Evolutionary conservation across 2,113 vertebrate species (phyloP), one percentile per base, ranked within the genome.

Genomic region (Cyprinodon variegatus): DNA sequence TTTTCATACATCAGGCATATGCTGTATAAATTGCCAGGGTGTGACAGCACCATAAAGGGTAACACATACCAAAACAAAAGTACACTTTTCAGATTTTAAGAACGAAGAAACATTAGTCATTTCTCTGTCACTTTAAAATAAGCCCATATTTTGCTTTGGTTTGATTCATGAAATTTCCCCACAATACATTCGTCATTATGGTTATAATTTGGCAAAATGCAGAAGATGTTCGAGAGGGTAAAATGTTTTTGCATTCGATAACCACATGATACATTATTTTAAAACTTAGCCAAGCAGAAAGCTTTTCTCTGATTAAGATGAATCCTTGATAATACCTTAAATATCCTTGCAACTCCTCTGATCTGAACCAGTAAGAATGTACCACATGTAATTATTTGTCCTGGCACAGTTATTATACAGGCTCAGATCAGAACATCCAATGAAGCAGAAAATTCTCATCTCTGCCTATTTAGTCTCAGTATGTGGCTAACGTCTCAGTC

Each of bases 401-500:
- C 53, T 70, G 65, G 50, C 50, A 63, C 72, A 68, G 68, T 71
- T 67, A 48, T 43, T 36, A 22, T 40, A 20, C 72, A 11, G 43
- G 50, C 50, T 72, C 53, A 65, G 59, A 77, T 75, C 74, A 78
- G 22, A 68, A 78, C 46, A 74, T 46, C 29, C 15, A 3, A 17
- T 64, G 74, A 71, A 57, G 39, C 37, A 75, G 62, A 73, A 70
- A 70, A 68, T 11, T 65, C 50, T 39, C 63, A 61, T 87, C 67
- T 64, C 61, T 71, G 66, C 69, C 61, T 70, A 71, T 74, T 76
- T 64, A 45, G 20, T 61, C 72, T 82, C 72, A 78, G 59, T 70
- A 29, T 74, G 82, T 74, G 73, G 83, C 76, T 70, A 82, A 84
- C 79, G 61, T 69, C 69, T 62, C 61, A 43, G 63, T 67, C 71